These are phyloP conservation scores for Fopius arisanus DNA, from an alignment of 1,140 invertebrate genomes.

Conservation along the genomic window DNA sequence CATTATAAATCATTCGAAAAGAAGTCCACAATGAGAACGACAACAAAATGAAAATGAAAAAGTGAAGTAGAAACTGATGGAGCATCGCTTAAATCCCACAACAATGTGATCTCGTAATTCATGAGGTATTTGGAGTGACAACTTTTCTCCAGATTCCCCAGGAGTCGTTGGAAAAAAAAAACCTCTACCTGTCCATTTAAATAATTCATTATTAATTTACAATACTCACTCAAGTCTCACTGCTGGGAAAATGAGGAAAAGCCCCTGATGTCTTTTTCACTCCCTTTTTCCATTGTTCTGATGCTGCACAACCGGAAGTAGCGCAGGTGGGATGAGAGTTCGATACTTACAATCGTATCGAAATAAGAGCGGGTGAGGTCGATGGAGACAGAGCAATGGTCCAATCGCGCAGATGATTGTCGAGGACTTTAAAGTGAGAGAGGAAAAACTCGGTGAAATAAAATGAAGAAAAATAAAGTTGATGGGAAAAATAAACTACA, in stretches of 20 bases:
- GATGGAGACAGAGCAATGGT: slow-evolving; percentile 15
- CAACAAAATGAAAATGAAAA: not conserved
- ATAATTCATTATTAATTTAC: not conserved
- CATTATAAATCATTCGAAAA: not conserved
- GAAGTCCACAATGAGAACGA: not conserved
- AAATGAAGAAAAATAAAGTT: not conserved
- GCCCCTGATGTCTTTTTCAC: not conserved
- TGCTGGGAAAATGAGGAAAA: not conserved
- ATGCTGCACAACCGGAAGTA: not conserved
- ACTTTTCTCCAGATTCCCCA: not conserved
- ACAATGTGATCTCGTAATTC: not conserved
- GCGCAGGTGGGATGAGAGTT: slow-evolving; percentile 21
- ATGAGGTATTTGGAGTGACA: not conserved
- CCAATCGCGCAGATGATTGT: slow-evolving; percentile 22
- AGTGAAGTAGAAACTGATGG: not conserved
- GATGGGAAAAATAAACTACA: not conserved
- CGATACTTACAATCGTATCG: slow-evolving; percentile 28
- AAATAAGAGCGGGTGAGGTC: slow-evolving; percentile 25
- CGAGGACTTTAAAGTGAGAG: slow-evolving; percentile 5
- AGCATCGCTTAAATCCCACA: not conserved
- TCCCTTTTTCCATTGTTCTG: slow-evolving; percentile 13
- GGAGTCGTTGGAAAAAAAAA: not conserved
- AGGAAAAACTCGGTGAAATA: not conserved
- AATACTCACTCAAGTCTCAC: not conserved
- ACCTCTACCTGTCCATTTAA: not conserved